Percentiles rank a stretch among this genome's conserved stretches.
Conservation (phyloP, 1,140 invertebrate genomes). For the Thaumatotibia leucotreta region DNA sequence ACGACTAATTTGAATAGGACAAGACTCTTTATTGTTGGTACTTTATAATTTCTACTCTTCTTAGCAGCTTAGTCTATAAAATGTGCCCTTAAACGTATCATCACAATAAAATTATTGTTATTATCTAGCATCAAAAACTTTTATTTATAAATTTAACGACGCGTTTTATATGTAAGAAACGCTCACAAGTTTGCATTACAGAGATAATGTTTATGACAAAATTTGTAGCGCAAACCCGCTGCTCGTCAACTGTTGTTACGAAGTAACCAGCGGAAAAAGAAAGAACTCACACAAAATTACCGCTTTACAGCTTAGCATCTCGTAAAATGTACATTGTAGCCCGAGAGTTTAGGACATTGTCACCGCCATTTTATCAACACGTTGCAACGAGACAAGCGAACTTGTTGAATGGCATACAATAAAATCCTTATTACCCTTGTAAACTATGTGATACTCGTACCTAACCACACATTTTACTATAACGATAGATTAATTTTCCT, state of each 20-base stretch:
- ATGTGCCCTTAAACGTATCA: no score
- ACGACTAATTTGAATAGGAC: no score
- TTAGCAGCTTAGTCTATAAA: no score
- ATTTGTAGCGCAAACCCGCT: neutral
- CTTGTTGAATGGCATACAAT: neutral
- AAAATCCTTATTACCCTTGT: neutral
- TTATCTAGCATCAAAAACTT: no score
- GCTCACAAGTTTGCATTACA: neutral
- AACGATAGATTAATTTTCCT: no score
- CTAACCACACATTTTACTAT: no score
- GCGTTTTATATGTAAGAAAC: no score
- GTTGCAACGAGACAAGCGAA: neutral
- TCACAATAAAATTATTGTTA: no score
- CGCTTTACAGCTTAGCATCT: neutral
- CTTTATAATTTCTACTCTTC: no score
- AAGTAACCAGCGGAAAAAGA: neutral
- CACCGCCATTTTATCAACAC: neutral
- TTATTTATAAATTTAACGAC: no score
- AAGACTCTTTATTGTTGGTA: no score
- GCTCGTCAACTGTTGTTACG: neutral
- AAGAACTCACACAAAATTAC: neutral
- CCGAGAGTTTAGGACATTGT: neutral
- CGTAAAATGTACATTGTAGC: neutral
- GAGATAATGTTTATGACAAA: neutral
- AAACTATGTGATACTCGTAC: no score